Evolutionary conservation across 2,113 vertebrate genomes (phyloP).

Genomic region (Galbula dea): DNA sequence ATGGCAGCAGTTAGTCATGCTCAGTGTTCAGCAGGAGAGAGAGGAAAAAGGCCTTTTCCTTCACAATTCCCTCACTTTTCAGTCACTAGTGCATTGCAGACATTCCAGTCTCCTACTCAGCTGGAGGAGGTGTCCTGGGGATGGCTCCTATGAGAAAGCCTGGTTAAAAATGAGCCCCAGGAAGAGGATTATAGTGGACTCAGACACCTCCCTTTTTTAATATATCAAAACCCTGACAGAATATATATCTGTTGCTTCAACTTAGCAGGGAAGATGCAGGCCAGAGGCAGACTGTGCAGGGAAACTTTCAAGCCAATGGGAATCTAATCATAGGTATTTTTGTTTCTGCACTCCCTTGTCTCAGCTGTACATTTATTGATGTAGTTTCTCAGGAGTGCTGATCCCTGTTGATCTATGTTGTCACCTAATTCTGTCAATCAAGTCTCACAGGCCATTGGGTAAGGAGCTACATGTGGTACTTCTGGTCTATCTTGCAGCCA

Average conservation of each 20-base stretch:
- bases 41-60: not conserved
- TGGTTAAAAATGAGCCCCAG: constrained; percentile 13
- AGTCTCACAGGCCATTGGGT: not conserved
- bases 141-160: not conserved
- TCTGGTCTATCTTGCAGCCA: not conserved
- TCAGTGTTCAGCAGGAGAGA: not conserved
- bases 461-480: not conserved
- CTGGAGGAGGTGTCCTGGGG: constrained; percentile 22
- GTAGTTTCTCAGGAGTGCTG: not conserved
- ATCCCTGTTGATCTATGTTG: not conserved
- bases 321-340: constrained; percentile 27
- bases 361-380: not conserved
- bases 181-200: not conserved
- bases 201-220: not conserved
- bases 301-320: not conserved
- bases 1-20: not conserved
- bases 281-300: not conserved
- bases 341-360: not conserved
- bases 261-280: not conserved
- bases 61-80: not conserved
- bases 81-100: accelerated
- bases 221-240: not conserved
- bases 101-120: not conserved
- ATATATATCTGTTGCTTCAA: not conserved
- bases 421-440: not conserved